Evolutionary conservation across 2,888 invertebrate genomes (phyloP).

Genomic region (Latheticus oryzae): DNA sequence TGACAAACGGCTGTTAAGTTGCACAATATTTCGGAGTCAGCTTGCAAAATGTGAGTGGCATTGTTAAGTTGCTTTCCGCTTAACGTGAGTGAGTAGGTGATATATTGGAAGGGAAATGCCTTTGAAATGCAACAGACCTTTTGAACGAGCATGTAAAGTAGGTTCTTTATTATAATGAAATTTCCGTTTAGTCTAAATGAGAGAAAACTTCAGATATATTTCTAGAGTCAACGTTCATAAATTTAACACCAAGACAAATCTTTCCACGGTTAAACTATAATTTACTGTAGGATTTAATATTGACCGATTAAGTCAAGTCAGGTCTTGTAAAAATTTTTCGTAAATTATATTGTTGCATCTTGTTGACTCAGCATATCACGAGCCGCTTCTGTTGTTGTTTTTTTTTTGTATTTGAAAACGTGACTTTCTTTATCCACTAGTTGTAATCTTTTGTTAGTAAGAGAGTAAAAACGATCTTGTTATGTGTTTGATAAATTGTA

Average conservation of each 20-base stretch:
- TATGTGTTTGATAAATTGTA: constrained; percentile 34
- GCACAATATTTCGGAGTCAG: constrained; percentile 14
- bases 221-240: constrained; percentile 39
- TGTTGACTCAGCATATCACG: constrained; percentile 29
- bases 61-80: constrained; percentile 51
- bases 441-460: constrained; percentile 27
- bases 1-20: constrained; percentile 20
- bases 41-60: constrained; percentile 38
- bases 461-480: constrained; percentile 28
- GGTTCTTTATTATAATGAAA: constrained; percentile 61
- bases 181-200: constrained; percentile 60
- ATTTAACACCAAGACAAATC: constrained; percentile 27
- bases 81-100: constrained; percentile 53
- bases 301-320: no score
- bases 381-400: constrained; percentile 33
- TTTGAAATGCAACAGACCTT: constrained; percentile 60
- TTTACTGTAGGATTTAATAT: no score
- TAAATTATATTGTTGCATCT: no score
- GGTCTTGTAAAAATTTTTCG: no score
- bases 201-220: constrained; percentile 55
- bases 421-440: constrained; percentile 28
- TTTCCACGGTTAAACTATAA: constrained; percentile 10
- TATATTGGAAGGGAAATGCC: constrained; percentile 58
- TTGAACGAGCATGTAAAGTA: constrained; percentile 62
- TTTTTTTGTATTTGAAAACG: no score